These are phyloP conservation scores for Enteromius fasciolatus DNA, from an alignment of 2,797 vertebrate genomes.

Conservation along the genomic window DNA sequence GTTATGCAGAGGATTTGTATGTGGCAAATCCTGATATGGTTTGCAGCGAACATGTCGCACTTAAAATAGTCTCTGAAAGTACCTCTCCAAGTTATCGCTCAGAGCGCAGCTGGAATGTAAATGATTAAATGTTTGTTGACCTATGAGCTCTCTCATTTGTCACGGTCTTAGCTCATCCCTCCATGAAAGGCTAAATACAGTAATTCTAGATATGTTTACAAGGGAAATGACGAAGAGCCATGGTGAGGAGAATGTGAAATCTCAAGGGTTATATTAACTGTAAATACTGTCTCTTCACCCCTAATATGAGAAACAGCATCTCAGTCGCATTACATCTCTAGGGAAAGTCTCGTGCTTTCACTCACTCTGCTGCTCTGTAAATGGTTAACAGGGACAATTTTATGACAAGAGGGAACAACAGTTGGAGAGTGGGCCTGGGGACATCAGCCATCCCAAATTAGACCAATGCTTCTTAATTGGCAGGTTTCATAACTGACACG, in stretches of 20 bases:
- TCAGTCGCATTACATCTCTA: neutral
- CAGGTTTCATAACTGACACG: slow-evolving; percentile 38
- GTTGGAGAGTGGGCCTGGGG: slow-evolving; percentile 32
- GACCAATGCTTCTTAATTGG: slow-evolving; percentile 37
- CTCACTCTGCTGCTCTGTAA: slow-evolving; percentile 3
- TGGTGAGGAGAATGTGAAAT: neutral
- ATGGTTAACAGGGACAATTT: slow-evolving; percentile 34
- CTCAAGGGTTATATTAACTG: neutral
- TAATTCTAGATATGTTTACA: neutral
- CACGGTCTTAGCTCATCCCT: neutral
- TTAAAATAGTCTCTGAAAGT: slow-evolving; percentile 8
- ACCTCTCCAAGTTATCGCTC: neutral
- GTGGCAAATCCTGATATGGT: neutral
- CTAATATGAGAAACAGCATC: neutral
- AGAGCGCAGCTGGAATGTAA: slow-evolving; percentile 13
- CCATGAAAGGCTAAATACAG: neutral
- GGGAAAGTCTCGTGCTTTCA: slow-evolving; percentile 3
- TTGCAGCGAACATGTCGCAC: neutral
- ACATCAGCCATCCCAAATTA: slow-evolving; percentile 31
- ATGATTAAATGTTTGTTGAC: slow-evolving; percentile 37
- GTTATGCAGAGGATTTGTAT: neutral
- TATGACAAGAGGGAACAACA: slow-evolving; percentile 28
- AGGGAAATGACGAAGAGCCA: neutral
- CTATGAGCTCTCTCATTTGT: neutral
- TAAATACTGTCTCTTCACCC: neutral